Evolutionary conservation across 2,888 invertebrate species (phyloP), one percentile per base, ranked within the genome.

Genomic region (Anagyrus pseudococci): DNA sequence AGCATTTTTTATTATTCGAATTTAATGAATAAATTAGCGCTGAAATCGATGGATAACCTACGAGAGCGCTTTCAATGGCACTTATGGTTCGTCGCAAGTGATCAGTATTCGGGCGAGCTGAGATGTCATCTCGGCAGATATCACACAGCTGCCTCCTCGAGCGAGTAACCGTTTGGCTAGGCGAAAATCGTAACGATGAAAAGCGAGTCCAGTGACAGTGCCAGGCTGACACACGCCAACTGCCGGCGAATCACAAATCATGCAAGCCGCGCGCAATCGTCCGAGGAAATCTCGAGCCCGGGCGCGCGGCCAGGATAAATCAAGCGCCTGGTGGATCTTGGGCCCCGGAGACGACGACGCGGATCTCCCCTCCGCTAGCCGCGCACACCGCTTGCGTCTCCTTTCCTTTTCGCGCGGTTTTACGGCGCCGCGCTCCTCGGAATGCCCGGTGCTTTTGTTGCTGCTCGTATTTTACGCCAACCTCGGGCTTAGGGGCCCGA

Each of bases 241-340:
- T n/a, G n/a, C n/a, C n/a, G n/a, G n/a, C n/a, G n/a, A n/a, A n/a
- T 8, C 15, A 37, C 33, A 37, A 37, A 37, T 37, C 33, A 37
- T 37, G 10, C 33, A 15, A 2, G 3, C 8, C 33, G 10, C 33
- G 33, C 33, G 33, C 33, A 37, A 37, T 37, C 33, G 33, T 15
- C 8, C 3, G 43, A 7, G 43, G 43, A 47, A 23, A 47, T 15
- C 15, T 23, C 46, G 15, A 8, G 15, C 46, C 4, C 46, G 20
- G 2, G 23, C 46, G 23, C 46, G n/a, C 23, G 70, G 53, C 65
- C 25, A 6, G 17, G 17, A 26, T 37, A 50, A 37, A 50, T 50
- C 33, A 50, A 47, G 47, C 7, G 4, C n/a, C n/a, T n/a, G n/a
- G n/a, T n/a, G n/a, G n/a, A n/a, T n/a, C n/a, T n/a, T n/a, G n/a